These are phyloP conservation scores for Crossocerus cetratus DNA, from an alignment of 2,888 invertebrate genomes.

Conservation along the genomic window DNA sequence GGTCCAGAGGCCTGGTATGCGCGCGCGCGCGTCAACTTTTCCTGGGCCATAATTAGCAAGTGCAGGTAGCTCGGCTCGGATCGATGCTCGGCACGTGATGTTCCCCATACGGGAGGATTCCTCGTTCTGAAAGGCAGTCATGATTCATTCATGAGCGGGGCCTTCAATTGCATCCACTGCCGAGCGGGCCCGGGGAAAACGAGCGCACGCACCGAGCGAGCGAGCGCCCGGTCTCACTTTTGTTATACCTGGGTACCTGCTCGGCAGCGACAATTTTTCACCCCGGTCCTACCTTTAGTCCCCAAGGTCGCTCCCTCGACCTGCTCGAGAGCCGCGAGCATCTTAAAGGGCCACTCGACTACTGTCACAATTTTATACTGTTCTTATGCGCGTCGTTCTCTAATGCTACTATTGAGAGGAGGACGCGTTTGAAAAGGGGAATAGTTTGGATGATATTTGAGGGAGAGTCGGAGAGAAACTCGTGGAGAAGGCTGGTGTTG, in stretches of 20 bases:
- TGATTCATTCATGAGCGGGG: slow-evolving; percentile 55
- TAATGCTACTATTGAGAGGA: too few relatives aligned
- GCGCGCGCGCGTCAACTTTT: slow-evolving; percentile 14
- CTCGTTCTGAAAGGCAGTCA: slow-evolving; percentile 47
- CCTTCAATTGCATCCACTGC: slow-evolving; percentile 37
- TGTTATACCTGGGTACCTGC: slow-evolving; percentile 29
- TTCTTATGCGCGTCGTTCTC: too few relatives aligned
- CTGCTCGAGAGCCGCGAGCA: slow-evolving; percentile 1
- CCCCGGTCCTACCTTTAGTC: slow-evolving; percentile 13
- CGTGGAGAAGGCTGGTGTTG: too few relatives aligned
- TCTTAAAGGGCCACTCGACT: too few relatives aligned
- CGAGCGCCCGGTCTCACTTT: slow-evolving; percentile 28
- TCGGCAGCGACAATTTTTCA: slow-evolving; percentile 31
- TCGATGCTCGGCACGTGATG: slow-evolving; percentile 46
- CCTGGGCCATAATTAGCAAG: slow-evolving; percentile 52
- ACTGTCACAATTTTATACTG: too few relatives aligned
- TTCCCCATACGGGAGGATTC: slow-evolving; percentile 46
- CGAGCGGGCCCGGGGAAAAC: slow-evolving; percentile 37
- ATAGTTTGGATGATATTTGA: too few relatives aligned
- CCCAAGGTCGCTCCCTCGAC: slow-evolving; percentile 37
- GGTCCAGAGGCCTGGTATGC: slow-evolving; percentile 16
- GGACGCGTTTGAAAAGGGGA: too few relatives aligned
- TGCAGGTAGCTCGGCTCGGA: slow-evolving; percentile 44
- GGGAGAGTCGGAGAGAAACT: too few relatives aligned
- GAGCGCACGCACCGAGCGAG: slow-evolving; percentile 22